Base-by-base conservation (phyloP, 2,888 invertebrate genomes). In the Xylota segnis region DNA sequence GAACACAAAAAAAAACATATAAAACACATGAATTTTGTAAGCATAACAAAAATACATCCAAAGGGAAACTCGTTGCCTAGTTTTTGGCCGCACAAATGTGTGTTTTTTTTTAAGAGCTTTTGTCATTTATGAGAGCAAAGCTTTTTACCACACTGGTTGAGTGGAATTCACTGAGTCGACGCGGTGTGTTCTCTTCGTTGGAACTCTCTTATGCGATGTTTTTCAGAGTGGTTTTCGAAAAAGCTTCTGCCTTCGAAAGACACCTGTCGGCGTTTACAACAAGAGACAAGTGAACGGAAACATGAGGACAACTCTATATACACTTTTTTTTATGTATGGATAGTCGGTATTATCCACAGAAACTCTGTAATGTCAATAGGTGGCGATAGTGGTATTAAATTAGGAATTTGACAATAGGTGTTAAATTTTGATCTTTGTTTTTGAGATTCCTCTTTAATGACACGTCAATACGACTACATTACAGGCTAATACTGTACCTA, bases 171-270 rank as follows among this genome's bases (percentile, higher is more conserved):
- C 0, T 63, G 81, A 75, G 75, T 59, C 52, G 75, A 58, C 71
- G 75, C 75, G 32, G 4, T 0, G 4, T 6, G 5, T 65, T 63
- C 74, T 74, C 83, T 78, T 74, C 14, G 18, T 10, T 40, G 43
- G 40, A 0, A 7, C 3, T 56, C 63, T 84, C 75, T 52, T 29
- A 2, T 76, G 81, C 84, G 84, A 84, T 84, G 84, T 84, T 81
- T 71, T 76, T 56, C 34, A 9, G 9, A 10, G 9, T 32, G 10
- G 4, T 10, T 16, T 40, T 40, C 23, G 27, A 14, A 45, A 16
- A 59, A 77, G 27, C 56, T 70, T 70, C 14, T 9, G 23, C 4
- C 0, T 70, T 81, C 70, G 75, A 75, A 76, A 37, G 59, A 84
- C 84, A 84, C 84, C 79, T 84, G 84, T 84, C 75, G 79, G 79